Base-by-base conservation (phyloP, 2,888 invertebrate species). In the Mechanitis messenoides region DNA sequence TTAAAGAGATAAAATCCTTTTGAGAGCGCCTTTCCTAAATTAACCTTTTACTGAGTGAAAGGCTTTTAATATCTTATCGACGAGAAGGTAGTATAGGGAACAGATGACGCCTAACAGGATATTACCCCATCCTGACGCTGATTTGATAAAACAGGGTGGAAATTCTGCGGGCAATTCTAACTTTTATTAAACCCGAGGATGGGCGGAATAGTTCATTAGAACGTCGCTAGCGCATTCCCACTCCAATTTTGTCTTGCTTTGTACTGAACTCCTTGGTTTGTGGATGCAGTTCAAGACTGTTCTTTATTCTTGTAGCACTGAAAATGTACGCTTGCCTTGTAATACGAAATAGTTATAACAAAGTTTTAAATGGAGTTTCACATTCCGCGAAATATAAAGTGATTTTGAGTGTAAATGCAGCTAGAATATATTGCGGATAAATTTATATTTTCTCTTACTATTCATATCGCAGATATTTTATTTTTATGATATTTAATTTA, bases 131-230 rank as follows among this genome's bases (percentile, higher is more conserved):
- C 59, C 59, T 50, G 57, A 56, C 45, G 58, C 45, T 55, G 58
- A 61, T 54, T 59, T 59, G 61, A 58, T 62, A 61, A 64, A 59
- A 61, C 58, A 60, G 59, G 12, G 33, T 59, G 59, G 63, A 61
- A 46, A 60, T 58, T 60, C 61, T 53, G 55, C 56, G 60, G 61
- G 62, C 66, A 70, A 68, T 68, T 66, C 59, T 47, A 67, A 69
- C 67, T 70, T 69, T 69, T 68, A 68, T 69, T 69, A 66, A 71
- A 55, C 68, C 69, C 53, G 58, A 56, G 55, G 59, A 63, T 57
- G 64, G 53, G 55, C 28, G 61, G 59, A 61, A 57, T 56, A 64
- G 70, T 72, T 77, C 72, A 74, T 78, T 74, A 73, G 65, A 45
- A 62, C 65, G 64, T 61, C 68, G 65, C 61, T 57, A 46, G 64